Evolutionary conservation across 2,888 invertebrate species (phyloP).

Genomic region (Anorthoa munda): DNA sequence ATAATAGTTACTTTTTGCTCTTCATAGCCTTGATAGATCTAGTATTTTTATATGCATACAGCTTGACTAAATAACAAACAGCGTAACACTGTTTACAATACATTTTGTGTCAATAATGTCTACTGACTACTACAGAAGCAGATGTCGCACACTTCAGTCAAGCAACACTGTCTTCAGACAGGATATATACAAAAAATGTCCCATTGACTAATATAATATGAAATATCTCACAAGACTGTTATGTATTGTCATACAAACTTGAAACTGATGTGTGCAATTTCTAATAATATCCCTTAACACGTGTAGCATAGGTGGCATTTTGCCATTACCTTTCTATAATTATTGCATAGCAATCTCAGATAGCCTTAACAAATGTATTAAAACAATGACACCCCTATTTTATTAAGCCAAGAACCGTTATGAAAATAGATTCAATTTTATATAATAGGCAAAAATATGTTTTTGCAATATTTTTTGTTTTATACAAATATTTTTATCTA

Average conservation of each 20-base stretch:
- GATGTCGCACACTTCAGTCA: background rate
- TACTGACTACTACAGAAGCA: background rate
- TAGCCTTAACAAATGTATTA: slow-evolving; percentile 25
- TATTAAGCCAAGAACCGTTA: slow-evolving; percentile 12
- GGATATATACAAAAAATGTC: background rate
- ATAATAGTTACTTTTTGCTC: background rate
- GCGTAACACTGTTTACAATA: background rate
- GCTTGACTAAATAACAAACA: background rate
- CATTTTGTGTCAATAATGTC: background rate
- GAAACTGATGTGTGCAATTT: background rate
- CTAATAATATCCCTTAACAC: slow-evolving; percentile 19
- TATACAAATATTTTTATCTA: slow-evolving; percentile 1
- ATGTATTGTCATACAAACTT: background rate
- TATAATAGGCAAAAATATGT: slow-evolving; percentile 1
- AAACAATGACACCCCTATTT: slow-evolving; percentile 12
- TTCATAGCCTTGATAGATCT: background rate
- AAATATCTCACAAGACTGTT: background rate
- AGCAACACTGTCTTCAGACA: background rate
- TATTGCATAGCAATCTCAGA: slow-evolving; percentile 33
- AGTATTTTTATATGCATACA: background rate
- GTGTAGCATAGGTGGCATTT: slow-evolving; percentile 25
- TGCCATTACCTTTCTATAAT: slow-evolving; percentile 24
- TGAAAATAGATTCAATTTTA: slow-evolving; percentile 19
- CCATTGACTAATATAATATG: background rate
- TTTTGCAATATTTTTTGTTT: background rate